Base-by-base conservation (phyloP, 1,140 invertebrate species). In the Drosophila lowei region DNA sequence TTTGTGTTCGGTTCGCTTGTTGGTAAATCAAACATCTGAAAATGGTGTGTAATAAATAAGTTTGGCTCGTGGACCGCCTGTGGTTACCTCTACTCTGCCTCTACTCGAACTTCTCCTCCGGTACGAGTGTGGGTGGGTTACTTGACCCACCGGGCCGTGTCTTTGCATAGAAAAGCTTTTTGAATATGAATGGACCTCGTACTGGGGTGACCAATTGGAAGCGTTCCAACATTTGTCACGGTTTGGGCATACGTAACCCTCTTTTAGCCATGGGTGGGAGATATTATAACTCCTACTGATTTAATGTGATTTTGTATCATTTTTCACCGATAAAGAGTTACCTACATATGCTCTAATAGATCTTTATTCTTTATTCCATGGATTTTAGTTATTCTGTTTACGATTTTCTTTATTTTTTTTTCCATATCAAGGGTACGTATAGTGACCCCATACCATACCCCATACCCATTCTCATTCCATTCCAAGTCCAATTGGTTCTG, bases 31-130 rank as follows among this genome's bases (percentile, higher is more conserved):
- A 48, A 48, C n/a, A 23, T n/a, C 63, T 23, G n/a, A 68, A 64
- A 64, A 68, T 57, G 49, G 57, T 56, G 46, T 52, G 57, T 80
- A 75, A 83, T 73, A 83, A 83, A 83, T 84, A 79, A 38, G 79
- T 84, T 57, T 49, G 15, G 64, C 66, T 66, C 49, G 64, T 71
- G 71, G 64, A 84, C 79, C 79, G 47, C 79, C 73, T 84, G 79
- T 66, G 70, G 79, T 4, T 38, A 38, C 34, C 34, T 2, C 9
- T 38, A 11, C 34, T 34, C 7, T 28, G 6, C 28, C n/a, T n/a
- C n/a, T n/a, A n/a, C n/a, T n/a, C n/a, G n/a, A 28, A 1, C 30
- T 68, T 9, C 30, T 41, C 43, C 44, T 78, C 43, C 47, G 23
- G 25, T 41, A 5, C 8, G 30, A 8, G 64, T 48, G 64, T 68